phyloP scores from a whole-genome alignment of 2,888 invertebrate genomes.

The Coleophora flavipennella region DNA sequence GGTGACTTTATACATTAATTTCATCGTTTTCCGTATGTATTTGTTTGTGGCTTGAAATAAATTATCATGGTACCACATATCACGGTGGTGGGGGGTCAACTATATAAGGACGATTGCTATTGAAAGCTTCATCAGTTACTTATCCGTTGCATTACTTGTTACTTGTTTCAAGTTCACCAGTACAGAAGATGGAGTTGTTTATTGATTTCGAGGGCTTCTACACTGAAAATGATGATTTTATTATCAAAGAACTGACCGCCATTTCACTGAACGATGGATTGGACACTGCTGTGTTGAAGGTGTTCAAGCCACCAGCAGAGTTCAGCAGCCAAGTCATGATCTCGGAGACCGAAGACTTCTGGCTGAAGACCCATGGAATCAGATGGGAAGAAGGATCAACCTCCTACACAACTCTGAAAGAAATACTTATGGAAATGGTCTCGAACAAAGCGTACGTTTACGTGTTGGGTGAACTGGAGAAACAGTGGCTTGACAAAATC shows the following conservation, averaged over 20 bases:
- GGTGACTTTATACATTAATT: not conserved
- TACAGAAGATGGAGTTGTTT: not conserved
- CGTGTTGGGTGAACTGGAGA: not conserved
- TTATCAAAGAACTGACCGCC: not conserved
- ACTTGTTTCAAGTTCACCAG: not conserved
- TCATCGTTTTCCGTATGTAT: not conserved
- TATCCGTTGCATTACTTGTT: not conserved
- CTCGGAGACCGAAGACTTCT: not conserved
- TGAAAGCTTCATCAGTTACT: not conserved
- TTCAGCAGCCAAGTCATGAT: not conserved
- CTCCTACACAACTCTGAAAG: not conserved
- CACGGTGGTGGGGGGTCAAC: not conserved
- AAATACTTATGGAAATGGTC: not conserved
- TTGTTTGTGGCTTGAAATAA: not conserved
- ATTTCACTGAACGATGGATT: not conserved
- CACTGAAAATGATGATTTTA: not conserved
- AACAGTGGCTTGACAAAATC: not conserved
- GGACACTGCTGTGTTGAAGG: not conserved
- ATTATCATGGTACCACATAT: not conserved
- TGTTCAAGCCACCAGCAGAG: not conserved
- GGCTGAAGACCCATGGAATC: not conserved
- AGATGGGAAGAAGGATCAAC: not conserved
- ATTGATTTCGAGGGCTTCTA: slow-evolving; percentile 1
- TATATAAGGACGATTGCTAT: not conserved
- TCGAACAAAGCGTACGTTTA: not conserved